Evolutionary conservation across 2,113 vertebrate genomes (phyloP), one percentile per base, ranked within the genome.

Genomic region (Suncus etruscus): DNA sequence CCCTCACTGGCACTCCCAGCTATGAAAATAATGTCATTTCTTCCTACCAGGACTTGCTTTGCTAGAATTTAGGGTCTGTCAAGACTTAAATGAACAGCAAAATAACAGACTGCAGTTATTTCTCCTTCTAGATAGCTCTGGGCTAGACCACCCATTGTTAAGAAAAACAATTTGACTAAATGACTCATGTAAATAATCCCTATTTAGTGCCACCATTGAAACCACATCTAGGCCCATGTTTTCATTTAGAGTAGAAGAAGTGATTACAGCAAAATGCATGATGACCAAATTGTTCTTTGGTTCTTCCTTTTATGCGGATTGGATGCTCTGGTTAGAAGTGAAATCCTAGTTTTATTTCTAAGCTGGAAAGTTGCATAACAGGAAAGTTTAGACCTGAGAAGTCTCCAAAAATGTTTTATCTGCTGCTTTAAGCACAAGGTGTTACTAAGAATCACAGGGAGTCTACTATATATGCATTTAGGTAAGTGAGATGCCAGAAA

Each of bases 151-250:
- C 65, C 65, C 74, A 77, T 24, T 58, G 74, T 77, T 87, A 82
- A 87, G 31, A 78, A 45, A 25, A 89, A 68, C 77, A 74, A 31
- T 47, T 73, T 86, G 86, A 95, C 81, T 80, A 92, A 94, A 82
- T 87, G 39, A 45, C 84, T 24, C 18, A 39, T 78, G 3, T 76
- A 83, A 95, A 90, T 87, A 78, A 54, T 75, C 58, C n/a, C 50
- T 48, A 51, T 48, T 86, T 73, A 68, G 92, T 54, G 68, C 15
- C 7, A 24, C 66, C 11, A 47, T 45, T 58, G 47, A 92, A 92
- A 47, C 11, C 54, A 31, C 76, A 47, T 66, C 79, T 22, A 8
- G 27, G 90, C 45, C 50, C 51, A 25, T 85, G 10, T 74, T 79
- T 90, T 65, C 65, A 65, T 88, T 66, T 63, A 8, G n/a, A 20